These are phyloP conservation scores for Pheosia tremula DNA, from an alignment of 2,888 invertebrate species.

Conservation along the genomic window DNA sequence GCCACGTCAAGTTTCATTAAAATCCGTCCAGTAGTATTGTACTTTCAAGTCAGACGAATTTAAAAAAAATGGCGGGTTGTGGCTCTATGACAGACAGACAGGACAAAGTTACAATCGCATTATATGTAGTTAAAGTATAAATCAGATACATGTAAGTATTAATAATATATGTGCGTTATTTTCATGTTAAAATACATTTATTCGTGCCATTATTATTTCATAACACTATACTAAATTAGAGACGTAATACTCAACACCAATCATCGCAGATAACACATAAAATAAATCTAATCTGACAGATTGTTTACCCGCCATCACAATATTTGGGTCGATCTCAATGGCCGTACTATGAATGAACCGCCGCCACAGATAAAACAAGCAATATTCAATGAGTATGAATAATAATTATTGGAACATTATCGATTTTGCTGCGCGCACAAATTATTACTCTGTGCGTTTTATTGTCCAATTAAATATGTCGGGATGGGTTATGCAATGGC, in stretches of 20 bases:
- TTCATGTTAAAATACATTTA: no score
- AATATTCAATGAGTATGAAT: slow-evolving; percentile 73
- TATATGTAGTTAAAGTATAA: no score
- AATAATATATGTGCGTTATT: no score
- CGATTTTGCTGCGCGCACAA: slow-evolving; percentile 61
- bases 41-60: no score
- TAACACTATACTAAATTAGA: slow-evolving; percentile 14
- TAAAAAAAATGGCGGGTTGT: no score
- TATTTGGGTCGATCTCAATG: slow-evolving; percentile 50
- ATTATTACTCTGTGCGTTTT: slow-evolving; percentile 61
- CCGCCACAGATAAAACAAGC: slow-evolving; percentile 42
- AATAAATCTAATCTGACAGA: slow-evolving; percentile 23
- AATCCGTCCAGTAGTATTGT: no score
- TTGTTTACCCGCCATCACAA: slow-evolving; percentile 33
- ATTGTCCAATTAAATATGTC: slow-evolving; percentile 68
- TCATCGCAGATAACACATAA: neutral
- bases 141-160: no score
- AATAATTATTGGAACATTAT: slow-evolving; percentile 67
- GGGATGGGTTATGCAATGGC: slow-evolving; percentile 38
- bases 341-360: slow-evolving; percentile 47
- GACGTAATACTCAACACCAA: neutral
- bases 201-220: no score
- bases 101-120: no score
- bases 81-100: no score
- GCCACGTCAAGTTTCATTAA: no score